Base-by-base conservation (phyloP, 1,140 invertebrate species). In the Zaprionus kolodkinae region DNA sequence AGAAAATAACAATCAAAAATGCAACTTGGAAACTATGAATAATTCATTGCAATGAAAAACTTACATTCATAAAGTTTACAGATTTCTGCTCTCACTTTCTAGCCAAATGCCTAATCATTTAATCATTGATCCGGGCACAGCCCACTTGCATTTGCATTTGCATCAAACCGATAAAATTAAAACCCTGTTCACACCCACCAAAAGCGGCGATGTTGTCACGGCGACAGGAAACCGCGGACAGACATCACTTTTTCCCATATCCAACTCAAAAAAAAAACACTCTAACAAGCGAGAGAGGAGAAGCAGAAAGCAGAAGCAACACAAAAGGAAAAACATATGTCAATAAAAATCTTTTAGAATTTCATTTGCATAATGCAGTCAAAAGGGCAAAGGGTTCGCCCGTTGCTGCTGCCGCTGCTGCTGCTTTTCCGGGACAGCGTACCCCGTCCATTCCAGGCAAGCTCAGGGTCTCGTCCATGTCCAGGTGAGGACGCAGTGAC, bases 311-410 rank as follows among this genome's bases (percentile, higher is more conserved):
- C 9, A 50, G n/a, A 43, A 68, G 36, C 17, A 43, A 40, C 56
- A 77, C 55, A 64, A 76, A 65, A 72, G 64, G 64, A 79, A 78
- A 89, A 89, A 89, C 81, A 89, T 89, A 89, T 89, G 85, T 89
- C 85, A 89, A 89, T 89, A 89, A 89, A 89, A 89, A 85, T 86
- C 83, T 80, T 73, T 84, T 67, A 66, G 78, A 72, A 68, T 59
- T 61, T 65, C 81, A 89, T 89, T 89, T 89, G 81, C 85, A 89
- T 89, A 89, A 89, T 89, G 85, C 85, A 89, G 85, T 89, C 85
- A 89, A 89, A 89, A 89, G 85, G 85, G 85, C 86, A 88, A 88
- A 74, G 57, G 72, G 72, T 30, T 52, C 36, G 54, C 76, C 6
- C 27, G 27, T 30, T 30, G 68, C 54, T 70, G 63, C 69, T 67